A percentile compares a stretch with the other conserved stretches of the same genome.
Conservation (phyloP, 2,888 invertebrate species). For the Carterocephalus palaemon region DNA sequence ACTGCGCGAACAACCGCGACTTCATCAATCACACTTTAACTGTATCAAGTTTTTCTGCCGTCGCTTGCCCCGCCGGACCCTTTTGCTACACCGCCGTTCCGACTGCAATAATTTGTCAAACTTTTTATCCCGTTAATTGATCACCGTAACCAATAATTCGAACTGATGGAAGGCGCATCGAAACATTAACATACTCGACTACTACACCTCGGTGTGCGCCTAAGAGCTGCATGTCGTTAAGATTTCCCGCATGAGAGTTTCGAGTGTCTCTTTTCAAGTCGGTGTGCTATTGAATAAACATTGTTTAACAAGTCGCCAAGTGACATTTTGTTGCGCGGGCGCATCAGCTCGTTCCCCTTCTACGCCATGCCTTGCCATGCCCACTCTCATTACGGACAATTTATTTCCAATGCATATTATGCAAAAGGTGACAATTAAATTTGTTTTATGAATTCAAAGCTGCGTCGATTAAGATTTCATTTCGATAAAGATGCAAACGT, state of each 20-base stretch:
- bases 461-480: slow-evolving; percentile 70
- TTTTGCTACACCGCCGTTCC: slow-evolving; percentile 54
- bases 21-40: slow-evolving; percentile 76
- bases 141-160: slow-evolving; percentile 34
- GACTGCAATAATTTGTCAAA: slow-evolving; percentile 65
- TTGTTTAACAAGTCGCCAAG: slow-evolving; percentile 71
- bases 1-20: slow-evolving; percentile 49
- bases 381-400: slow-evolving; percentile 56
- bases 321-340: slow-evolving; percentile 64
- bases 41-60: slow-evolving; percentile 65
- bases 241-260: slow-evolving; percentile 67
- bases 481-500: slow-evolving; percentile 62
- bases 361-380: slow-evolving; percentile 54
- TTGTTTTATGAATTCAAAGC: slow-evolving; percentile 67
- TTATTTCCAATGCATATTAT: slow-evolving; percentile 64
- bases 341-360: slow-evolving; percentile 43
- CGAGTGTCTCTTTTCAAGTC: slow-evolving; percentile 64
- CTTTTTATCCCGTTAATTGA: slow-evolving; percentile 68
- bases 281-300: slow-evolving; percentile 71
- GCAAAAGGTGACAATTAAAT: slow-evolving; percentile 72
- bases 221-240: slow-evolving; percentile 72
- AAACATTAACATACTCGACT: slow-evolving; percentile 61
- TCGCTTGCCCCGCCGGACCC: slow-evolving; percentile 45
- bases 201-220: slow-evolving; percentile 48
- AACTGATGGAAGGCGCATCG: slow-evolving; percentile 32